Percentiles rank a stretch among this genome's conserved stretches.
Evolutionary conservation across 2,888 invertebrate genomes (phyloP).

Genomic region (Steromphala cineraria): DNA sequence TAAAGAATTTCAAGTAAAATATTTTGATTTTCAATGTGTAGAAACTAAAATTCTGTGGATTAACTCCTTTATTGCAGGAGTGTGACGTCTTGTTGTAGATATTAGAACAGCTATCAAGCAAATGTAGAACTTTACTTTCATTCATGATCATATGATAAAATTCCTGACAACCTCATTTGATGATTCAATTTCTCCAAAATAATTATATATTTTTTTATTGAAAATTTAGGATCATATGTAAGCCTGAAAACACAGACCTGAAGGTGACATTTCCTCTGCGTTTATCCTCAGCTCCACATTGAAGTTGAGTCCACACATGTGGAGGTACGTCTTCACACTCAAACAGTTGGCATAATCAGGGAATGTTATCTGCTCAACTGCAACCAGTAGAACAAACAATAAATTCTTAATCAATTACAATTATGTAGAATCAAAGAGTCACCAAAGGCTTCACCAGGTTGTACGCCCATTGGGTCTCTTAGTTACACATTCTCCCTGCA

Average conservation of each 20-base stretch:
- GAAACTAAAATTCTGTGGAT: not conserved
- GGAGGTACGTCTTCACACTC: conserved; percentile 92
- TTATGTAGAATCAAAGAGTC: no score
- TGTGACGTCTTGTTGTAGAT: not conserved
- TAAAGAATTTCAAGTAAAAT: not conserved
- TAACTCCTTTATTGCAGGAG: not conserved
- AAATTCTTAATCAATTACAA: no score
- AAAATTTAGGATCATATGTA: no score
- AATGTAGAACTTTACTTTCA: no score
- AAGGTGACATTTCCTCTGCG: conserved; percentile 97
- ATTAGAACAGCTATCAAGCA: no score
- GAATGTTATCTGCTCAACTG: conserved; percentile 92
- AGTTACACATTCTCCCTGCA: no score
- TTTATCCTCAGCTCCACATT: conserved; percentile 89
- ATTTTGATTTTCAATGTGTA: not conserved
- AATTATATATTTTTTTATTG: no score
- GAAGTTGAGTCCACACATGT: conserved; percentile 92
- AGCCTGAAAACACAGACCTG: conserved; percentile 77
- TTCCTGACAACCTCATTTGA: no score
- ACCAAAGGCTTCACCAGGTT: no score
- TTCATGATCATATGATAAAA: no score
- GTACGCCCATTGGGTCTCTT: no score
- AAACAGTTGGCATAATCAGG: conserved; percentile 96
- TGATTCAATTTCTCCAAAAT: no score
- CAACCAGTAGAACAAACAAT: conserved; percentile 20